These are phyloP conservation scores for Listronotus bonariensis DNA, from an alignment of 1,140 invertebrate genomes.

Conservation along the genomic window DNA sequence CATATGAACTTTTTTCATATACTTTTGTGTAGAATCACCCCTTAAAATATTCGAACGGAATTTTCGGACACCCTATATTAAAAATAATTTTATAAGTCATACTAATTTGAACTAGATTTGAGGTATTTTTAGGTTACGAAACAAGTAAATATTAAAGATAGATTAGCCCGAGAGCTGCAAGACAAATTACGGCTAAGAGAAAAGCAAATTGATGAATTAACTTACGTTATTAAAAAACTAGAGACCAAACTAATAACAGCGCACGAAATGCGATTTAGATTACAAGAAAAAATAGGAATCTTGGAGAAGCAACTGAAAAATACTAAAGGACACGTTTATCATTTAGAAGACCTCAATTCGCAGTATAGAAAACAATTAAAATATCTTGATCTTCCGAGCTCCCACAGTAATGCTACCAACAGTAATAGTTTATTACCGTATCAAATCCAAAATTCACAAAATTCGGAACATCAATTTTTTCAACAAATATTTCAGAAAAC, in stretches of 20 bases:
- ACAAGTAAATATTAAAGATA: slow-evolving; percentile 32
- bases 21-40: too few relatives aligned
- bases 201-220: slow-evolving; percentile 33
- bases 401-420: slow-evolving; percentile 14
- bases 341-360: slow-evolving; percentile 45
- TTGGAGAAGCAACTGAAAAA: slow-evolving; percentile 50
- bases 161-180: slow-evolving; percentile 41
- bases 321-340: slow-evolving; percentile 40
- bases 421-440: slow-evolving; percentile 11
- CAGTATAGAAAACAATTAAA: too few relatives aligned
- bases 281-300: slow-evolving; percentile 48
- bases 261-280: slow-evolving; percentile 48
- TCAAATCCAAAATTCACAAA: background rate
- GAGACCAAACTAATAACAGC: slow-evolving; percentile 42
- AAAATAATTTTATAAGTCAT: too few relatives aligned
- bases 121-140: slow-evolving; percentile 33
- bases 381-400: slow-evolving; percentile 34
- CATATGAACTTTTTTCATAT: too few relatives aligned
- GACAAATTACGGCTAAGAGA: slow-evolving; percentile 38
- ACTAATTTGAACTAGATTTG: too few relatives aligned
- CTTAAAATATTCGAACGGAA: too few relatives aligned
- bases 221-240: slow-evolving; percentile 43
- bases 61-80: too few relatives aligned
- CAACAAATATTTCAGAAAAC: background rate
- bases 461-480: too few relatives aligned